Evolutionary conservation across 2,888 invertebrate species (phyloP).

Genomic region (Drosophila imparisetae): DNA sequence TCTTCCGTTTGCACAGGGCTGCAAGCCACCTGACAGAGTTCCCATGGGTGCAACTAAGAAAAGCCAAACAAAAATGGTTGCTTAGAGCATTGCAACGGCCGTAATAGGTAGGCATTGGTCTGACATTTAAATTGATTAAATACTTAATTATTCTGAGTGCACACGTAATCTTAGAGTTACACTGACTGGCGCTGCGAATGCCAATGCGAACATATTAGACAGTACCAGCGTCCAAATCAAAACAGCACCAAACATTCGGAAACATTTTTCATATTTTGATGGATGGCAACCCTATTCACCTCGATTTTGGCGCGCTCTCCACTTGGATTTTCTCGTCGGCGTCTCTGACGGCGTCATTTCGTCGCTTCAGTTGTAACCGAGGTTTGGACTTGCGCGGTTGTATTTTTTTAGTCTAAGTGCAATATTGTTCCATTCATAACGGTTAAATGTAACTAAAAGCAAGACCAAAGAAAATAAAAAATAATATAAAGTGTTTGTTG

Average conservation of each 20-base stretch:
- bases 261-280: constrained; percentile 10
- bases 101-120: background rate
- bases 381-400: constrained; percentile 64
- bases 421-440: constrained; percentile 16
- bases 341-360: constrained; percentile 43
- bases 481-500: constrained; percentile 16
- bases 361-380: constrained; percentile 72
- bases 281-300: constrained; percentile 46
- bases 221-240: constrained; percentile 4
- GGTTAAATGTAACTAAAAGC: constrained; percentile 10
- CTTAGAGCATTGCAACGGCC: constrained; percentile 13
- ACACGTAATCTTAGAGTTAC: constrained; percentile 24
- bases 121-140: constrained; percentile 20
- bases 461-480: constrained; percentile 9
- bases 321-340: constrained; percentile 19
- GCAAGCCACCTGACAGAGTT: constrained; percentile 38
- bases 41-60: constrained; percentile 27
- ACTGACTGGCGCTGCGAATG: constrained; percentile 24
- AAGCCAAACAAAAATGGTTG: too few species aligned
- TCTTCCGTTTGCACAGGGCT: constrained; percentile 23
- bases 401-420: constrained; percentile 20
- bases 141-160: background rate
- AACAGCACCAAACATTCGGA: background rate
- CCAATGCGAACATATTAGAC: background rate
- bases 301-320: constrained; percentile 61